phyloP scores from a whole-genome alignment of 2,113 vertebrate species.

The Gymnorhina tibicen region DNA sequence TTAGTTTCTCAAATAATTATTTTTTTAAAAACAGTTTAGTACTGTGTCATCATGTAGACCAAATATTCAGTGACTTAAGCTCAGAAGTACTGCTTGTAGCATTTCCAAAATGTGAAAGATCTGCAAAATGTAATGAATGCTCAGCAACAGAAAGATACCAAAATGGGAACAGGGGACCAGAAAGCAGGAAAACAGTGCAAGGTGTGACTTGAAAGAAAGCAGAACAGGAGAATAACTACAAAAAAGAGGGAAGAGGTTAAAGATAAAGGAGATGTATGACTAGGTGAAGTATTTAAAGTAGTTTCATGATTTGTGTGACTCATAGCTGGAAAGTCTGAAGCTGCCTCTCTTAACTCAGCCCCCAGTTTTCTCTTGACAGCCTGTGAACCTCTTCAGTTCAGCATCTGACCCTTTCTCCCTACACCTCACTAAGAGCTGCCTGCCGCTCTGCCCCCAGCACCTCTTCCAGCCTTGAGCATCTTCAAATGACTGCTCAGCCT shows the following conservation, averaged over 20 bases:
- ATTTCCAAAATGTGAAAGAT: neutral
- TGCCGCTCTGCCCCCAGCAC: neutral
- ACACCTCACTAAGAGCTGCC: rapidly evolving
- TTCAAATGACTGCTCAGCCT: neutral
- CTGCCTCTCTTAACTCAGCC: neutral
- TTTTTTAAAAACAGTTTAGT: neutral
- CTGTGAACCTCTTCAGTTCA: neutral
- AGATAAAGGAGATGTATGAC: slow-evolving; percentile 9
- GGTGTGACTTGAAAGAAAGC: neutral
- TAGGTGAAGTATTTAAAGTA: slow-evolving; percentile 7
- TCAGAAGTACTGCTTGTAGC: neutral
- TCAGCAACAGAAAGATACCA: neutral
- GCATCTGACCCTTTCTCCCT: neutral
- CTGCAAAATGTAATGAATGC: neutral
- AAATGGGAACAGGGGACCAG: neutral
- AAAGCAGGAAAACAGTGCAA: neutral
- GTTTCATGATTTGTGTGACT: slow-evolving; percentile 6
- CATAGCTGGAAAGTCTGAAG: slow-evolving; percentile 1
- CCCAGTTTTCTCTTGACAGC: neutral
- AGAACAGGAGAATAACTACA: neutral
- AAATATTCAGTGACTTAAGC: neutral
- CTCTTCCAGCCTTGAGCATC: neutral
- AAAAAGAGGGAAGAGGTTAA: slow-evolving; percentile 16
- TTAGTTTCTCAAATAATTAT: neutral
- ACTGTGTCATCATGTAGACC: neutral